These are phyloP conservation scores for Scophthalmus maximus DNA, from an alignment of 2,113 vertebrate species.

Conservation along the genomic window DNA sequence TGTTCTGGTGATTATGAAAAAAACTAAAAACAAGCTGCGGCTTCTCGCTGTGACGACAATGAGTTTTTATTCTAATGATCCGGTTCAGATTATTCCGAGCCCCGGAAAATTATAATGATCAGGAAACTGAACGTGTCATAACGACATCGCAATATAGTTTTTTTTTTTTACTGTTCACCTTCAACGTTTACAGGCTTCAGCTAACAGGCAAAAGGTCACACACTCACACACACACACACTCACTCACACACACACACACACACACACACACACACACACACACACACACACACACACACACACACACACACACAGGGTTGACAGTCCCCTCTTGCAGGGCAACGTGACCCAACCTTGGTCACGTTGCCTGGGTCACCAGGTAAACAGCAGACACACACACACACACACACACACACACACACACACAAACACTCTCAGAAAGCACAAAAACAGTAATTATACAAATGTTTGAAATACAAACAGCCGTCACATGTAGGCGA, in stretches of 20 bases:
- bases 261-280: slow-evolving; percentile 1
- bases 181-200: not conserved
- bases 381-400: slow-evolving; percentile 20
- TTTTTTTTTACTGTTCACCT: not conserved
- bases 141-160: not conserved
- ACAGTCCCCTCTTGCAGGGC: not conserved
- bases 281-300: not conserved
- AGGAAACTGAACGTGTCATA: slow-evolving; percentile 8
- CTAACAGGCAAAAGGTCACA: too few species aligned
- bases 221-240: too few species aligned
- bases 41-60: not conserved
- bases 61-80: not conserved
- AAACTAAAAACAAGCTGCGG: not conserved
- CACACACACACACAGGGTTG: slow-evolving; percentile 6
- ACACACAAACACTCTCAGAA: too few species aligned
- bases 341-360: slow-evolving; percentile 49
- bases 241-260: not conserved
- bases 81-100: not conserved
- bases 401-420: too few species aligned
- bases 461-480: slow-evolving; percentile 70
- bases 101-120: slow-evolving; percentile 3
- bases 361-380: too few species aligned
- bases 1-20: slow-evolving; percentile 1
- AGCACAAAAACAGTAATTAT: slow-evolving; percentile 62
- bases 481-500: slow-evolving; percentile 22